Evolutionary conservation across 1,140 invertebrate species (phyloP).

Genomic region (Drosophila orosa): DNA sequence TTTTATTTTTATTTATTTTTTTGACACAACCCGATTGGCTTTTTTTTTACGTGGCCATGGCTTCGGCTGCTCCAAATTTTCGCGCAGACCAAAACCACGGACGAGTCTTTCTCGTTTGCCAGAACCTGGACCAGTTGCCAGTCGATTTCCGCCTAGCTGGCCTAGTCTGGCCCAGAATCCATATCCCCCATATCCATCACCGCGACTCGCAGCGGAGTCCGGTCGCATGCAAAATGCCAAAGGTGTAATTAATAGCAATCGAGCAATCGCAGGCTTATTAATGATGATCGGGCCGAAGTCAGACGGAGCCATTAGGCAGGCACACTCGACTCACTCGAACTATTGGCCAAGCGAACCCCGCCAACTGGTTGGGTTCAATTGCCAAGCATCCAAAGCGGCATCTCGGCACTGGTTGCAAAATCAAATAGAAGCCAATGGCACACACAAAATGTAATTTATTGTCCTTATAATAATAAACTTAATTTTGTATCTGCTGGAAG

Average conservation of each 20-base stretch:
- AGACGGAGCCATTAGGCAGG: conserved; percentile 63
- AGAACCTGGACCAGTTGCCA: conserved; percentile 35
- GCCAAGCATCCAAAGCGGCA: conserved; percentile 48
- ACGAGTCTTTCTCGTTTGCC: conserved; percentile 74
- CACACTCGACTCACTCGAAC: conserved; percentile 21
- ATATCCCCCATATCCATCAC: conserved; percentile 6
- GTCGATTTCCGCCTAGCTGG: conserved; percentile 49
- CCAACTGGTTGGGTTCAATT: conserved; percentile 74
- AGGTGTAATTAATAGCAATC: conserved; percentile 74
- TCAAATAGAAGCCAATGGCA: conserved; percentile 52
- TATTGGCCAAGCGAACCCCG: conserved; percentile 47
- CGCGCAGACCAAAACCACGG: conserved; percentile 35
- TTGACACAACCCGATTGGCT: conserved; percentile 59
- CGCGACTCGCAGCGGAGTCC: not conserved
- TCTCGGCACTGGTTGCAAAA: conserved; percentile 46
- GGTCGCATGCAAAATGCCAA: conserved; percentile 70
- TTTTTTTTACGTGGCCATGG: conserved; percentile 65
- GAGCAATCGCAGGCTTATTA: conserved; percentile 61
- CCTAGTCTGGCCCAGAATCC: conserved; percentile 32
- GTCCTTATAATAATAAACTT: not conserved
- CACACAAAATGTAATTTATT: conserved; percentile 9
- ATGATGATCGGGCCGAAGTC: conserved; percentile 64
- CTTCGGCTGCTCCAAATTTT: conserved; percentile 73
- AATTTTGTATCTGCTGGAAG: not conserved
- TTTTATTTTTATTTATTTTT: conserved; percentile 54